A percentile compares a stretch with the other conserved stretches of the same genome.
These are phyloP conservation scores for Taxidea taxus DNA, from an alignment of 2,113 vertebrate species.

Conservation along the genomic window DNA sequence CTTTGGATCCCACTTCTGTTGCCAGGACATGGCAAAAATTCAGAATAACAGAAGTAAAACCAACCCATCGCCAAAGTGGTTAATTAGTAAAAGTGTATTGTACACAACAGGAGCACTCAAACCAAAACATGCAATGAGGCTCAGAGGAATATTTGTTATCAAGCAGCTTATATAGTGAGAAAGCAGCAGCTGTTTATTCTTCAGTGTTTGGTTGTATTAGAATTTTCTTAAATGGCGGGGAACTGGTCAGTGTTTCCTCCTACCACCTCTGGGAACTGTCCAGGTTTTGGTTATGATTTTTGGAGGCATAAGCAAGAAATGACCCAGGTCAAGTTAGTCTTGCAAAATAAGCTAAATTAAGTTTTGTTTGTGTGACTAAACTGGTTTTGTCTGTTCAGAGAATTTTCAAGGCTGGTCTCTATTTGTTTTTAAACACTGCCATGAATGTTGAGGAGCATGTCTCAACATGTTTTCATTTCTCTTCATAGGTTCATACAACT, in stretches of 20 bases:
- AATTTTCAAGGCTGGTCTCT: background rate
- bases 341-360: background rate
- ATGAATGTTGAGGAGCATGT: background rate
- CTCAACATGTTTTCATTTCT: background rate
- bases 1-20: background rate
- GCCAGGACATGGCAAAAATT: background rate
- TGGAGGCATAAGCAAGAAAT: background rate
- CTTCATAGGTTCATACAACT: background rate
- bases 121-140: background rate
- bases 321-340: background rate
- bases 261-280: background rate
- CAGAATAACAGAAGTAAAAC: background rate
- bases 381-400: background rate
- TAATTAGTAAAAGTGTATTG: background rate
- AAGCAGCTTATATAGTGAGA: background rate
- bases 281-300: background rate
- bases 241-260: background rate
- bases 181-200: background rate
- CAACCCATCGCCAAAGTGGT: background rate
- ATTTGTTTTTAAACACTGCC: background rate
- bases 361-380: background rate
- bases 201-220: background rate
- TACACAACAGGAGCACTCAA: background rate
- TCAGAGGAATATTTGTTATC: background rate
- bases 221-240: background rate